These are phyloP conservation scores for Meteorus colon DNA, from an alignment of 2,888 invertebrate genomes.

Conservation along the genomic window DNA sequence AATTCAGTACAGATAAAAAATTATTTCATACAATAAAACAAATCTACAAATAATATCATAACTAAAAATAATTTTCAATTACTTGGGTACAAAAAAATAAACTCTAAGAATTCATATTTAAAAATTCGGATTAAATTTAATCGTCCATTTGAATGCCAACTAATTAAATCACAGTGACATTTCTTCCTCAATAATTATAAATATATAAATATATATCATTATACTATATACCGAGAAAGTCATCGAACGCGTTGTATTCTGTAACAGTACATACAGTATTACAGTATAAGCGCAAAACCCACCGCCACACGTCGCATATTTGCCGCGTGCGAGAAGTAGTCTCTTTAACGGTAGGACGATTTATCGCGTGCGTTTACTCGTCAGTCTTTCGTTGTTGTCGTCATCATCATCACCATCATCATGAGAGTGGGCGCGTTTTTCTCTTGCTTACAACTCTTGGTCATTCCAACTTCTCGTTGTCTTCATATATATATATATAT, in stretches of 20 bases:
- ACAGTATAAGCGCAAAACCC: constrained; percentile 6
- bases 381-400: constrained; percentile 13
- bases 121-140: no score
- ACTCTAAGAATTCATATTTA: no score
- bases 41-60: no score
- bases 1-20: no score
- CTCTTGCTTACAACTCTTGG: constrained; percentile 17
- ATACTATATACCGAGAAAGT: constrained; percentile 39
- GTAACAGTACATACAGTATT: constrained; percentile 38
- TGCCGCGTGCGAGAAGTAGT: constrained; percentile 36
- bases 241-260: constrained; percentile 22
- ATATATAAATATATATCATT: neutral
- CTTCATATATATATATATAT: neutral
- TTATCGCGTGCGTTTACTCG: constrained; percentile 45
- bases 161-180: constrained; percentile 20
- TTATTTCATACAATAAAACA: no score
- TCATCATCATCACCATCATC: constrained; percentile 1
- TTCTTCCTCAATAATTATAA: neutral
- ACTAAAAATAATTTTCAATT: no score
- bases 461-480: neutral
- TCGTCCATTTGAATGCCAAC: no score
- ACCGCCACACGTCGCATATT: neutral
- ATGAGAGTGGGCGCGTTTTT: neutral
- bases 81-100: no score
- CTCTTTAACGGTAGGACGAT: constrained; percentile 49